Conservation (phyloP, 2,113 vertebrate genomes). For the Fulmarus glacialis region DNA sequence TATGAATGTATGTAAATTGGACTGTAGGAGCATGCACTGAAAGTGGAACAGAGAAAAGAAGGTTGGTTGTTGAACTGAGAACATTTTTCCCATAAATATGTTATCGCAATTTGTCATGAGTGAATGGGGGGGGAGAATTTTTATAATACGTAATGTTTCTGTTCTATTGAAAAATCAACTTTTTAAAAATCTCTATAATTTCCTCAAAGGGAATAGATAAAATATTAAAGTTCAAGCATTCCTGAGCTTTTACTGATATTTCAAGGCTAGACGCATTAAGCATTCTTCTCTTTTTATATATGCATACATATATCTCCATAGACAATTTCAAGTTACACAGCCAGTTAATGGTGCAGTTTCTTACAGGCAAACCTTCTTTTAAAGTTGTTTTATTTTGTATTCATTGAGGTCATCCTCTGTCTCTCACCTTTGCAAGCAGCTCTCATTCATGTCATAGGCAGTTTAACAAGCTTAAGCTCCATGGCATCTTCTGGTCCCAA, state of each 20-base stretch:
- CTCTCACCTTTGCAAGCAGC: slow-evolving; percentile 3
- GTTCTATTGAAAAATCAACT: not conserved
- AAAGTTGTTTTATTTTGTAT: slow-evolving; percentile 9
- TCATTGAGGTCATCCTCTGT: not conserved
- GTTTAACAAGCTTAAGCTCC: not conserved
- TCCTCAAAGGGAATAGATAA: not conserved
- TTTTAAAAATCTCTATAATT: not conserved
- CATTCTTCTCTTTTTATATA: not conserved
- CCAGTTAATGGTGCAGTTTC: not conserved
- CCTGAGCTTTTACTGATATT: not conserved
- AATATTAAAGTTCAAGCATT: not conserved
- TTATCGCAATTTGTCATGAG: fast-evolving
- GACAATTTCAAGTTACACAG: not conserved
- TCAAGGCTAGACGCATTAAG: not conserved
- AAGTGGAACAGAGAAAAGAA: not conserved
- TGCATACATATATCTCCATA: not conserved
- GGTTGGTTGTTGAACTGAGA: not conserved
- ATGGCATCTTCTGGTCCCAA: not conserved
- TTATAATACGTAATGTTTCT: not conserved
- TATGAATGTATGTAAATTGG: not conserved
- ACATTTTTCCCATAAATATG: not conserved
- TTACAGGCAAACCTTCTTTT: not conserved
- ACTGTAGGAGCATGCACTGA: not conserved
- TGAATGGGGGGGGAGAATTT: not conserved
- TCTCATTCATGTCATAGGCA: not conserved